phyloP scores from a whole-genome alignment of 23 tunicate genomes.

The Botrylloides violaceus region DNA sequence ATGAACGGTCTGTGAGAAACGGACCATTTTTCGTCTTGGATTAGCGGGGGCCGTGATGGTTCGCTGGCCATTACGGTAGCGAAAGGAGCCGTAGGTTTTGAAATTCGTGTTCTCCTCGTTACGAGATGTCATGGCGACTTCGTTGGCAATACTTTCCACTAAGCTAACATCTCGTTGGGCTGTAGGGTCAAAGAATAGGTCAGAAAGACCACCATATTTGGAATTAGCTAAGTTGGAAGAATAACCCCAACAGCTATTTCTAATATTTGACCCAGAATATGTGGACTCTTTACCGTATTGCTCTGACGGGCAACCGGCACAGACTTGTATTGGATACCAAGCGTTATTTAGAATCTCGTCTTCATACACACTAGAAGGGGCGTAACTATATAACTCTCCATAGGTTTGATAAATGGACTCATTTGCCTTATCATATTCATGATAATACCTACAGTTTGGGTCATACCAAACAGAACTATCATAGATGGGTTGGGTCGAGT shows the following conservation, averaged over 20 bases:
- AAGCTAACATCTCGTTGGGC: neutral
- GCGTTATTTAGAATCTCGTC: conserved; percentile 64
- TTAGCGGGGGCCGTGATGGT: conserved; percentile 19
- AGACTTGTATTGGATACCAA: conserved; percentile 57
- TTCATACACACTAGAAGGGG: conserved; percentile 71
- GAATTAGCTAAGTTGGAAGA: neutral
- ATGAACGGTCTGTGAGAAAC: conserved; percentile 77
- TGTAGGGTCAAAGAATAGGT: conserved; percentile 18
- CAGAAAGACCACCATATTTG: conserved; percentile 20
- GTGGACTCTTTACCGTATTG: neutral
- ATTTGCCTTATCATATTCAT: conserved; percentile 3
- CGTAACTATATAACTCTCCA: conserved; percentile 47
- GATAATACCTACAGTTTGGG: conserved; percentile 14
- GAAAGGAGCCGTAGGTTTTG: conserved; percentile 57
- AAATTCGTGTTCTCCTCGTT: neutral
- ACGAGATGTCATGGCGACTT: neutral
- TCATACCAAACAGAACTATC: neutral
- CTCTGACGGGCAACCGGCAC: neutral
- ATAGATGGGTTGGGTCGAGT: neutral
- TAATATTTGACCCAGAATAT: neutral
- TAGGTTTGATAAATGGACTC: conserved; percentile 48
- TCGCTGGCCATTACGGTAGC: conserved; percentile 53
- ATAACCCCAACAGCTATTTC: neutral
- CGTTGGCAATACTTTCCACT: conserved; percentile 16
- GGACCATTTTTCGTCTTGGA: conserved; percentile 68